These are phyloP conservation scores for Poecile atricapillus DNA, from an alignment of 2,113 vertebrate species.

Conservation along the genomic window DNA sequence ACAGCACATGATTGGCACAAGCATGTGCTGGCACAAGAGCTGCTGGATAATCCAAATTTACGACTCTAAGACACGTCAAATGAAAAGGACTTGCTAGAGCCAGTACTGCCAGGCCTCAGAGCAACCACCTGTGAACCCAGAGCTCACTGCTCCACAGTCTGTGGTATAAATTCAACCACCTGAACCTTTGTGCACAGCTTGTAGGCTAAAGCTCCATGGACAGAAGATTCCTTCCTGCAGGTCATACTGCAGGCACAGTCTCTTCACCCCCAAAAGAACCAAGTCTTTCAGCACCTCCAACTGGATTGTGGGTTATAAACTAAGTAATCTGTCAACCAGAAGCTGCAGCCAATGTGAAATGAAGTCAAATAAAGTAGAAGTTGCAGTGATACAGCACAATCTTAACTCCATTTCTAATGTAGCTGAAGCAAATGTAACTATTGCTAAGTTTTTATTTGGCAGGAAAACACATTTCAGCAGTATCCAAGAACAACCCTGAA, in stretches of 20 bases:
- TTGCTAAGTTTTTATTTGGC: slow-evolving; percentile 27
- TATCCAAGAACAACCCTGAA: neutral
- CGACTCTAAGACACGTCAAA: neutral
- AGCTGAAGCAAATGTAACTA: slow-evolving; percentile 8
- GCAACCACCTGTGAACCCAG: neutral
- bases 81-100: neutral
- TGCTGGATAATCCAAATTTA: slow-evolving; percentile 12
- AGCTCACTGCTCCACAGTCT: neutral
- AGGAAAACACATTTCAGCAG: neutral
- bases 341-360: neutral
- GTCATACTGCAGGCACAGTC: neutral
- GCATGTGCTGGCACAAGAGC: neutral
- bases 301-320: neutral
- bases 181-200: no score
- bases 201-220: neutral
- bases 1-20: slow-evolving; percentile 28
- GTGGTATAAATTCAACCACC: neutral
- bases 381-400: neutral
- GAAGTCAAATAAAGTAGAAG: neutral
- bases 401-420: neutral
- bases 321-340: neutral
- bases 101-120: neutral
- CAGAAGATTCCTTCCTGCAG: neutral
- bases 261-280: neutral
- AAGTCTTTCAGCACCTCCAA: neutral